A percentile compares a stretch with the other conserved stretches of the same genome.
phyloP scores from a whole-genome alignment of 92 coral and sea anemone genomes.

The Umimayanthus chanpuru region DNA sequence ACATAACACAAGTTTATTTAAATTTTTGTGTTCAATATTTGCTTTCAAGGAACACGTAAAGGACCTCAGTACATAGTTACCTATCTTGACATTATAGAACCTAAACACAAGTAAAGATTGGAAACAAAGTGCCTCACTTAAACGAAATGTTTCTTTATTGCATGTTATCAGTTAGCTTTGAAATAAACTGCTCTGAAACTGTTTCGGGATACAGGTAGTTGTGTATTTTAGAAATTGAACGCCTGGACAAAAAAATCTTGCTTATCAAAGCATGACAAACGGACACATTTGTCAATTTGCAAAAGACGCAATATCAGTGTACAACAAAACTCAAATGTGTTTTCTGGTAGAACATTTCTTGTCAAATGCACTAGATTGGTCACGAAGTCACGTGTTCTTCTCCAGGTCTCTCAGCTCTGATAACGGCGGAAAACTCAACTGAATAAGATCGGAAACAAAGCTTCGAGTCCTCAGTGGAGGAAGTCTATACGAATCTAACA shows the following conservation, averaged over 20 bases:
- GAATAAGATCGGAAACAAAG: slow-evolving; percentile 15
- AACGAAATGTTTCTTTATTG: background rate
- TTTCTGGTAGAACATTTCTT: background rate
- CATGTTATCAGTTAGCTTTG: background rate
- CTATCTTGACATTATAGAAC: no score
- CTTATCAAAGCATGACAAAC: no score
- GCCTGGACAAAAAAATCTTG: background rate
- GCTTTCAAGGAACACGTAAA: no score
- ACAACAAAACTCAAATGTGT: background rate
- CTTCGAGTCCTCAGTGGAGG: background rate
- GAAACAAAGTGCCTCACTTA: background rate
- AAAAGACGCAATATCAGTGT: background rate
- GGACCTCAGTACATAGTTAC: no score
- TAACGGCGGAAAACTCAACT: background rate
- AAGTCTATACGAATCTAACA: background rate
- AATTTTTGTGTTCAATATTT: no score
- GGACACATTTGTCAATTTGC: background rate
- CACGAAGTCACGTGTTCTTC: background rate
- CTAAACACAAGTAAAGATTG: no score
- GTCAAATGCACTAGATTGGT: no score
- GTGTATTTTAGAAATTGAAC: background rate
- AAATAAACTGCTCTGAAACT: no score
- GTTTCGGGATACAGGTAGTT: background rate
- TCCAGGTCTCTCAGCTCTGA: background rate
- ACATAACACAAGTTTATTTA: no score